Base-by-base conservation (phyloP, 1,140 invertebrate species). In the Calliopsis andreniformis region DNA sequence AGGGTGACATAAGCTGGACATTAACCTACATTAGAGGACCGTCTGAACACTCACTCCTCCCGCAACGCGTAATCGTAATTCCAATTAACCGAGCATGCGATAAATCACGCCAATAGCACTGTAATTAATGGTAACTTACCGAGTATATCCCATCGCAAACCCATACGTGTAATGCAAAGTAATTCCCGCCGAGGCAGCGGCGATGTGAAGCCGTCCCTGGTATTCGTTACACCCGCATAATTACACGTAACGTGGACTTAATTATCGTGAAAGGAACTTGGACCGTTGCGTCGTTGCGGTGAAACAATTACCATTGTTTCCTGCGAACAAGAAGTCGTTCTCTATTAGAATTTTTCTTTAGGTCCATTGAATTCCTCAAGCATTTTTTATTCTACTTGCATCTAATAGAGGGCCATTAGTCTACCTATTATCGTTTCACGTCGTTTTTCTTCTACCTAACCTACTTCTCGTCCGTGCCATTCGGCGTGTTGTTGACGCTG, bases 61-160 rank as follows among this genome's bases (percentile, higher is more conserved):
- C 8, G 18, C 32, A 18, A 32, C 66, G 66, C 32, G 53, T 59
- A 79, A 82, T 82, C 70, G 80, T 79, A 79, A 83, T 82, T 56
- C 68, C 64, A 45, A 32, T 20, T 78, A 77, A 68, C 47, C 53
- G 14, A 68, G 42, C 73, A 45, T 23, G 39, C 32, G 30, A 72
- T 78, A 78, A 78, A 78, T 78, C 69, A 78, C 43, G 49, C 23
- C 58, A 68, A 75, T 68, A 68, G 10, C 71, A 10, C 5, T 30
- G 42, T 68, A 75, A 75, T 75, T 75, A 75, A 75, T 58, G 62
- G 28, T 53, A 63, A 75, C 71, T 75, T 75, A 67, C 47, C 42
- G 63, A 23, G 63, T 49, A 30, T 56, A 67, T 72, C 47, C 51
- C 18, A 35, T 18, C 12, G 30, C 30, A 30, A 25, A 8, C 5